Conservation (phyloP, 2,797 vertebrate genomes). For the Girardinus metallicus region DNA sequence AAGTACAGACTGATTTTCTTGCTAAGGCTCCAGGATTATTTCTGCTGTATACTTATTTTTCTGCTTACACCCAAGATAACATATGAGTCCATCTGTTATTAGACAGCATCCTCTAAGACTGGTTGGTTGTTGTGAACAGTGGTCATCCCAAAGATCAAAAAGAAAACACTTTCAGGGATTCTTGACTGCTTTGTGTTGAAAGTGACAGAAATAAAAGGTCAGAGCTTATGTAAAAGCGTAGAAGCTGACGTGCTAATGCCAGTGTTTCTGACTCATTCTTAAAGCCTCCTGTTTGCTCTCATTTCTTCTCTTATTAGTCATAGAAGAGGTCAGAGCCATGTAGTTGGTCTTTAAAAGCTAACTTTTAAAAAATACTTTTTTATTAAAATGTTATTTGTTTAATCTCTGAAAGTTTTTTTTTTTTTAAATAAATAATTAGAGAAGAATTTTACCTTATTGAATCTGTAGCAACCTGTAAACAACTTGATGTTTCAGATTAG, state of each 20-base stretch:
- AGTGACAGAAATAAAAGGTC: neutral
- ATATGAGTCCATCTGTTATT: neutral
- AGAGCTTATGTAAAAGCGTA: neutral
- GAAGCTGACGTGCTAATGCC: neutral
- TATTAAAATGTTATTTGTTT: neutral
- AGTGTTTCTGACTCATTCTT: neutral
- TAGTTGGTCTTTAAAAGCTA: neutral
- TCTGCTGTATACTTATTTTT: neutral
- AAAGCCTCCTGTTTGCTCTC: neutral
- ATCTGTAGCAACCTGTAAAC: neutral
- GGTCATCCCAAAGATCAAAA: neutral
- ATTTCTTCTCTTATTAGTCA: neutral
- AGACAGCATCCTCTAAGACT: neutral
- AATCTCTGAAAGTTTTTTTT: neutral
- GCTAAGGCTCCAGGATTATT: neutral
- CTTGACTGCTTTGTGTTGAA: neutral
- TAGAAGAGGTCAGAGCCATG: neutral
- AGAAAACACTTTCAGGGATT: neutral
- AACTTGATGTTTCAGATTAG: neutral
- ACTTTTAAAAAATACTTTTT: neutral
- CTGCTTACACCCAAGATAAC: neutral
- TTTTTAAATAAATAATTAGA: neutral
- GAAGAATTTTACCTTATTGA: neutral
- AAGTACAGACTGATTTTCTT: neutral
- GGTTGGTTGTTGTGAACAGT: neutral